These are phyloP conservation scores for Dilophus febrilis DNA, from an alignment of 2,888 invertebrate species.

Conservation along the genomic window DNA sequence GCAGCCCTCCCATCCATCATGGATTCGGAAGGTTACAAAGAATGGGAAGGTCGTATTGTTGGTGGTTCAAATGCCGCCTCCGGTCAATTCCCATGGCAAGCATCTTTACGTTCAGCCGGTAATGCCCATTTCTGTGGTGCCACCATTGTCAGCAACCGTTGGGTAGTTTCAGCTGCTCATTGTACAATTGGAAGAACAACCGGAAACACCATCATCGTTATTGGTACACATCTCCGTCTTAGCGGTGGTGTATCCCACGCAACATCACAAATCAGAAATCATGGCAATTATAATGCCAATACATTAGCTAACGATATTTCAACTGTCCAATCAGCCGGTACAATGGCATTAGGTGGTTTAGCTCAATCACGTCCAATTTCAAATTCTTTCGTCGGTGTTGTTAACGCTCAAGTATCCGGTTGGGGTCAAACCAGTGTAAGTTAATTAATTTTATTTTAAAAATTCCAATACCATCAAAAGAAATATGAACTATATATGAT, in stretches of 20 bases:
- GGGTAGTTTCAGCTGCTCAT: conserved; percentile 1
- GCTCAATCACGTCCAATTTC: conserved; percentile 1
- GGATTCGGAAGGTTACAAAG: too few species aligned
- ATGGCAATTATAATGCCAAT: conserved; percentile 3
- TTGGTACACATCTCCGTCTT: not conserved
- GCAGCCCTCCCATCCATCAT: too few species aligned
- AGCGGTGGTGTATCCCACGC: conserved; percentile 1
- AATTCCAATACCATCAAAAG: not conserved
- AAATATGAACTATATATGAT: not conserved
- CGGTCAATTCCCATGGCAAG: conserved; percentile 13
- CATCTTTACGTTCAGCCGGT: conserved; percentile 11
- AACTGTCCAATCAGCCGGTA: conserved; percentile 1
- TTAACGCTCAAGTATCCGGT: conserved; percentile 1
- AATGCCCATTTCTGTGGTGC: conserved; percentile 1
- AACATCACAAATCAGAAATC: conserved; percentile 4
- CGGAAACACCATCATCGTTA: not conserved
- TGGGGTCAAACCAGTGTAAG: conserved; percentile 4
- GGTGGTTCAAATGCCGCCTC: conserved; percentile 12
- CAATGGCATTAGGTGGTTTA: not conserved
- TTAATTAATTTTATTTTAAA: not conserved
- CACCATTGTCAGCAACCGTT: conserved; percentile 1
- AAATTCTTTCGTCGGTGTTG: conserved; percentile 8
- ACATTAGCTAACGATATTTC: conserved; percentile 6
- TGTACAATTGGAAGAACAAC: not conserved
- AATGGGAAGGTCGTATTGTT: conserved; percentile 9